Evolutionary conservation across 2,888 invertebrate genomes (phyloP).

Genomic region (Eurois occulta): DNA sequence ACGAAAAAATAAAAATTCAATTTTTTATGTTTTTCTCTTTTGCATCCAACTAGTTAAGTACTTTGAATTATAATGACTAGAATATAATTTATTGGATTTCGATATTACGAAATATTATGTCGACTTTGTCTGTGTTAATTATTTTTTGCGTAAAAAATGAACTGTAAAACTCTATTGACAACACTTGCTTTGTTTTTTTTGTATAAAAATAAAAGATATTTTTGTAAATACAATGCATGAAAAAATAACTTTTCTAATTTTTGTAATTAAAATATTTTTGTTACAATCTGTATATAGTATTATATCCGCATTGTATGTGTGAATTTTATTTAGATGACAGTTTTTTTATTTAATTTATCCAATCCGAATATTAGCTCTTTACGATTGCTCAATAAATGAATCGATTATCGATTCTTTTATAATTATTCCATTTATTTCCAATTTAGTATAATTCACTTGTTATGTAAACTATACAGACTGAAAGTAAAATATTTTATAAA

Average conservation of each 20-base stretch:
- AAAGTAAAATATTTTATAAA: slow-evolving; percentile 72
- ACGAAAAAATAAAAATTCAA: background rate
- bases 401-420: slow-evolving; percentile 60
- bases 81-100: slow-evolving; percentile 52
- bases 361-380: slow-evolving; percentile 45
- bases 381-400: slow-evolving; percentile 65
- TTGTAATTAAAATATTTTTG: slow-evolving; percentile 51
- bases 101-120: slow-evolving; percentile 32
- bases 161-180: slow-evolving; percentile 20
- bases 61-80: slow-evolving; percentile 38
- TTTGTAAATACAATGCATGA: slow-evolving; percentile 67
- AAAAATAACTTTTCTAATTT: slow-evolving; percentile 45
- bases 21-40: background rate
- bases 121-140: slow-evolving; percentile 21
- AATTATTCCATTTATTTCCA: slow-evolving; percentile 70
- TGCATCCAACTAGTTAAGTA: slow-evolving; percentile 4
- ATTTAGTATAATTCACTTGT: slow-evolving; percentile 59
- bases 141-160: slow-evolving; percentile 18
- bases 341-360: slow-evolving; percentile 43
- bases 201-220: slow-evolving; percentile 46
- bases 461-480: slow-evolving; percentile 71
- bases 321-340: slow-evolving; percentile 47
- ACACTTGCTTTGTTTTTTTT: slow-evolving; percentile 46
- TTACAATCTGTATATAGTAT: slow-evolving; percentile 58
- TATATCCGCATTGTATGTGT: slow-evolving; percentile 57